These are phyloP conservation scores for Cacatua alba DNA, from an alignment of 2,113 vertebrate genomes.

Conservation along the genomic window DNA sequence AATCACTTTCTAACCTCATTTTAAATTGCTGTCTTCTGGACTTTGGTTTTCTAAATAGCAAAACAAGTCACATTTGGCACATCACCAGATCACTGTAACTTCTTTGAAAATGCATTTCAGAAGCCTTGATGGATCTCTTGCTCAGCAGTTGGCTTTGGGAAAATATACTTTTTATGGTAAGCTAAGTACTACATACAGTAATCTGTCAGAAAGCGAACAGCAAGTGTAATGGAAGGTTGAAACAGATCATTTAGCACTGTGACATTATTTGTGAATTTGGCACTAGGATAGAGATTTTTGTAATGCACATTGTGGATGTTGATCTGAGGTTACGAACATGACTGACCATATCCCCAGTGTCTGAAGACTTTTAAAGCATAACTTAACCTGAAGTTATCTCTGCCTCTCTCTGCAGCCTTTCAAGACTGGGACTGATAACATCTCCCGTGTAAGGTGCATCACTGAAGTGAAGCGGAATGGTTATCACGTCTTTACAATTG, in stretches of 20 bases:
- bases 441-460: not conserved
- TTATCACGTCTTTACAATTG: slow-evolving; percentile 56
- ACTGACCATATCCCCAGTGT: not conserved
- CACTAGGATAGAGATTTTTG: not conserved
- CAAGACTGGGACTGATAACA: slow-evolving; percentile 27
- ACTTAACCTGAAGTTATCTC: not conserved
- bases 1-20: not conserved
- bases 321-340: not conserved
- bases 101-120: slow-evolving; percentile 50
- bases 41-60: not conserved
- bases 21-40: slow-evolving; percentile 23
- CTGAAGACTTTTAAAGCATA: slow-evolving; percentile 35
- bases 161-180: not conserved
- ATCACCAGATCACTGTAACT: not conserved
- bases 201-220: slow-evolving; percentile 28
- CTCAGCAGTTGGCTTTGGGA: slow-evolving; percentile 42
- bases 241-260: slow-evolving; percentile 49
- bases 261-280: slow-evolving; percentile 62
- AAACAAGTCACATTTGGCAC: not conserved
- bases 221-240: slow-evolving; percentile 6
- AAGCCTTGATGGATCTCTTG: slow-evolving; percentile 9
- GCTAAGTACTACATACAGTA: not conserved
- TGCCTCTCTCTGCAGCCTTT: slow-evolving; percentile 4
- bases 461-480: slow-evolving; percentile 24
- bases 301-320: slow-evolving; percentile 13